Percentiles rank a stretch among this genome's conserved stretches.
Evolutionary conservation across 2,888 invertebrate genomes (phyloP).

Genomic region (Parnassius smintheus): DNA sequence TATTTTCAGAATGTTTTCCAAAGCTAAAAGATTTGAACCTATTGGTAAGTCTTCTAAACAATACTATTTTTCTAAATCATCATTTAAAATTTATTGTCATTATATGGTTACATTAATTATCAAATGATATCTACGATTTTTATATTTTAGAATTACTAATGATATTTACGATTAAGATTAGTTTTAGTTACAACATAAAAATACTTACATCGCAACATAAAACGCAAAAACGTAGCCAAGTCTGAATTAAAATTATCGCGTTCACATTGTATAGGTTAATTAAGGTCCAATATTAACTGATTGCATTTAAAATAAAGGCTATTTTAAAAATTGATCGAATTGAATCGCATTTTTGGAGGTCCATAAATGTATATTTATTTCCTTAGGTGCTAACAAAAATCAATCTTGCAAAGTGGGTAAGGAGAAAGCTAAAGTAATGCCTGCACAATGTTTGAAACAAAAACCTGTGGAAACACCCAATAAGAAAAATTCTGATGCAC

Average conservation of each 20-base stretch:
- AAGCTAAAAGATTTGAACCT: slow-evolving; percentile 71
- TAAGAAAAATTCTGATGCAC: slow-evolving; percentile 48
- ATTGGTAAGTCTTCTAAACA: neutral
- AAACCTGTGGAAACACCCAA: slow-evolving; percentile 36
- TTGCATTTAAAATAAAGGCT: neutral
- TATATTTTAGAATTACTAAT: too few species aligned
- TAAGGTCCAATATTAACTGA: neutral
- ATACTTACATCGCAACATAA: too few species aligned
- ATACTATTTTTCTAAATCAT: too few species aligned
- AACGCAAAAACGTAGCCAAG: too few species aligned
- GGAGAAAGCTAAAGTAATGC: slow-evolving; percentile 36
- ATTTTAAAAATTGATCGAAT: neutral
- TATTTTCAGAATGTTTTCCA: slow-evolving; percentile 61
- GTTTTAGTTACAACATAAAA: too few species aligned
- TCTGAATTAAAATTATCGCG: too few species aligned
- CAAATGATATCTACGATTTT: too few species aligned
- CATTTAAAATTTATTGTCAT: too few species aligned
- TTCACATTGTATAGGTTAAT: too few species aligned
- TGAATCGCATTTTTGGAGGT: neutral
- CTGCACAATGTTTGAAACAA: slow-evolving; percentile 32
- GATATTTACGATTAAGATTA: too few species aligned
- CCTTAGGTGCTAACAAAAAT: slow-evolving; percentile 44
- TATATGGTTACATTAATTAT: too few species aligned
- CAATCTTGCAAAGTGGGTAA: slow-evolving; percentile 35
- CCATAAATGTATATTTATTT: neutral